These are phyloP conservation scores for Sicus ferrugineus DNA, from an alignment of 2,888 invertebrate genomes.

Conservation along the genomic window DNA sequence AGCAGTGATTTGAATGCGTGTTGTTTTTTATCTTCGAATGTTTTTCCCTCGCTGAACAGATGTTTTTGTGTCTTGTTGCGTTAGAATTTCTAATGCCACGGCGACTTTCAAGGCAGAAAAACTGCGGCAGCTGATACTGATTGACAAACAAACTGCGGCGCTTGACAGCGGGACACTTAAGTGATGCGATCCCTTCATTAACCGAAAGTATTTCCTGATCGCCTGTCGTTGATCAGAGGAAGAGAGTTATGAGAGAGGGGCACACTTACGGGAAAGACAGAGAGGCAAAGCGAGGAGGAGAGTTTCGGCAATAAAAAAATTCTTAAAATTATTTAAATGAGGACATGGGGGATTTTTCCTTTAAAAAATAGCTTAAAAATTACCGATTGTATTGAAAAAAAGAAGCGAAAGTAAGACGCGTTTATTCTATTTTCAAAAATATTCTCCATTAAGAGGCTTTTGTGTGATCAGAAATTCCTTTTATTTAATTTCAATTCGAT, in stretches of 20 bases:
- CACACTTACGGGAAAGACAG: neutral
- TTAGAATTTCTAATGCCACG: neutral
- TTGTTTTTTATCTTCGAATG: neutral
- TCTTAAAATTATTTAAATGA: no score
- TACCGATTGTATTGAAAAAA: no score
- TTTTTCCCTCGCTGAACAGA: conserved; percentile 5
- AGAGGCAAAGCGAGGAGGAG: no score
- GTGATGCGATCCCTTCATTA: conserved; percentile 6
- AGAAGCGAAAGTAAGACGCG: no score
- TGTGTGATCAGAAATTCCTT: no score
- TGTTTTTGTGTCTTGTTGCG: neutral
- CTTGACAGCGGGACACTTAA: conserved; percentile 2
- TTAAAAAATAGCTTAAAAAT: no score
- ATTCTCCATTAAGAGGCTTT: no score
- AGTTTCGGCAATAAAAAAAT: neutral
- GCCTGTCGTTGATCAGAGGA: neutral
- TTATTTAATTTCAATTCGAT: neutral
- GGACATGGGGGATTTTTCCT: no score
- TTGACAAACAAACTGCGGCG: conserved; percentile 1
- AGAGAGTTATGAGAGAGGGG: neutral
- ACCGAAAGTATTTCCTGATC: neutral
- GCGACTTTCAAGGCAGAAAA: neutral
- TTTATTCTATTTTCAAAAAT: no score
- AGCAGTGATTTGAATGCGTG: neutral
- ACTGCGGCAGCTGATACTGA: conserved; percentile 1